A percentile compares a stretch with the other conserved stretches of the same genome.
phyloP scores from a whole-genome alignment of 2,797 vertebrate species.

The Pelobates cultripes region DNA sequence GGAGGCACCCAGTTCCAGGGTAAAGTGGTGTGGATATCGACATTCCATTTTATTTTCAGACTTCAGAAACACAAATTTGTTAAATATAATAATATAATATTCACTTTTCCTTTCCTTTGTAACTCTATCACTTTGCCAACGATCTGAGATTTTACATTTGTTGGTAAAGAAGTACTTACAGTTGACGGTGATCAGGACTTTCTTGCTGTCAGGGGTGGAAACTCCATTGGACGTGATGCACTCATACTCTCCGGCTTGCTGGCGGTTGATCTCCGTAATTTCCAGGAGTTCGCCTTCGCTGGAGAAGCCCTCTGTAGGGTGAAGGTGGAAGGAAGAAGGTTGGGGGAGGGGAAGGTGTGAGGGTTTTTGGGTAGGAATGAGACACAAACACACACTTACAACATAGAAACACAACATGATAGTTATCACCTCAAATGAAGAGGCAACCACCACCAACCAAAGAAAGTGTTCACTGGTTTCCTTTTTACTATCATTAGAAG shows the following conservation, averaged over 20 bases:
- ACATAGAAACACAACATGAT: conserved; percentile 67
- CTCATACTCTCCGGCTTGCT: conserved; percentile 89
- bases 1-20: no score
- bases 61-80: no score
- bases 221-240: conserved; percentile 89
- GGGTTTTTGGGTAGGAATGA: conserved; percentile 62
- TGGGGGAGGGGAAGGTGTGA: conserved; percentile 45
- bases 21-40: no score
- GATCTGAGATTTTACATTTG: no score
- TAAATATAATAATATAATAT: no score
- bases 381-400: conserved; percentile 70
- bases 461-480: neutral
- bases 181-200: conserved; percentile 87
- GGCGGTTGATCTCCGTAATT: conserved; percentile 88
- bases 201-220: conserved; percentile 77
- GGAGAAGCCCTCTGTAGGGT: conserved; percentile 79
- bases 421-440: conserved; percentile 50
- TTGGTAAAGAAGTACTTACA: conserved; percentile 73
- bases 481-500: no score
- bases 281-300: conserved; percentile 90
- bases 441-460: conserved; percentile 9
- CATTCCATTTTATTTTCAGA: no score
- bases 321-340: conserved; percentile 31
- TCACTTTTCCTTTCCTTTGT: no score
- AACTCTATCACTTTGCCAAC: no score